Percentiles rank a stretch among this genome's conserved stretches.
These are phyloP conservation scores for Antennarius maculatus DNA, from an alignment of 2,797 vertebrate genomes.

Conservation along the genomic window DNA sequence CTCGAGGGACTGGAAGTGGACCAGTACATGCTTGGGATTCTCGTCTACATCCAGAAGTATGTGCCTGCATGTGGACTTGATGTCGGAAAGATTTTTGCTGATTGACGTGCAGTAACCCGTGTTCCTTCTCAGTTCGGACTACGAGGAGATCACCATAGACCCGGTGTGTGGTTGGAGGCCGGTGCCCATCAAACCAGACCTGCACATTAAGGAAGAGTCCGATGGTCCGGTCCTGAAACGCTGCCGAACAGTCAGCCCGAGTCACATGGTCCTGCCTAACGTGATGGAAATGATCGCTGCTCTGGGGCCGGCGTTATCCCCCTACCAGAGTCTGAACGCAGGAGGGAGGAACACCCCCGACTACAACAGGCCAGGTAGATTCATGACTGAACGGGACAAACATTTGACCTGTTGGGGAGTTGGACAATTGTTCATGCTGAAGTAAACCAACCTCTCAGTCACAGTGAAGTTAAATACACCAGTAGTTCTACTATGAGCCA, in stretches of 20 bases:
- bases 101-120: accelerated
- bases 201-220: conserved; percentile 92
- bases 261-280: conserved; percentile 92
- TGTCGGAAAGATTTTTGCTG: no score
- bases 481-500: no score
- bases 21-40: conserved; percentile 96
- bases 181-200: conserved; percentile 91
- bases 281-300: conserved; percentile 97
- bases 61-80: conserved; percentile 29
- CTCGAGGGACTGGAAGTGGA: conserved; percentile 95
- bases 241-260: conserved; percentile 93
- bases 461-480: no score
- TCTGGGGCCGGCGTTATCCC: conserved; percentile 86
- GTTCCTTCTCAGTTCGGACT: conserved; percentile 85
- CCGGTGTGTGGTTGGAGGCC: conserved; percentile 95
- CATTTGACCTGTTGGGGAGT: no score
- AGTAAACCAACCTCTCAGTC: no score
- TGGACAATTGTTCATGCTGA: no score
- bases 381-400: no score
- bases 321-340: conserved; percentile 81
- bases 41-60: conserved; percentile 96
- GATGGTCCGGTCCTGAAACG: conserved; percentile 92
- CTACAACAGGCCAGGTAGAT: conserved; percentile 85
- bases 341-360: conserved; percentile 82
- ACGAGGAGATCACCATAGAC: conserved; percentile 97